These are phyloP conservation scores for Elysia crispata DNA, from an alignment of 2,888 invertebrate species.

Conservation along the genomic window DNA sequence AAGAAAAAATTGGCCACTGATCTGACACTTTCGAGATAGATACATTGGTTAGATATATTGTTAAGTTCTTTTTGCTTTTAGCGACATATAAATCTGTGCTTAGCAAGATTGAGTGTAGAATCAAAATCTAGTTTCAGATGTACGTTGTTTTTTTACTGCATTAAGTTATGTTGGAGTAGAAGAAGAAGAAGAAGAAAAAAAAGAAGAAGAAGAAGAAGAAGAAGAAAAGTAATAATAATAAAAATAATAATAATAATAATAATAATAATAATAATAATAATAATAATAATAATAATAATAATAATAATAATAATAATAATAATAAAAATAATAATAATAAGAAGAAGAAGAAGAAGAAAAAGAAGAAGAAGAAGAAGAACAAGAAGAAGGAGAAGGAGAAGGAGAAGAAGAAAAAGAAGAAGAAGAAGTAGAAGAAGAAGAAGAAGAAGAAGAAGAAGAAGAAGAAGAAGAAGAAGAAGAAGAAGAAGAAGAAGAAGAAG, in stretches of 20 bases:
- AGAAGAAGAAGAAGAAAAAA: neutral
- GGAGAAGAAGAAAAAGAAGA: neutral
- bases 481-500: neutral
- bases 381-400: neutral
- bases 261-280: neutral
- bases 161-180: too few relatives aligned
- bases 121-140: too few relatives aligned
- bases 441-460: neutral
- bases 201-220: neutral
- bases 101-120: too few relatives aligned
- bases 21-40: too few relatives aligned
- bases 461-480: neutral
- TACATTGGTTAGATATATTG: too few relatives aligned
- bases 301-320: neutral
- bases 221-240: neutral
- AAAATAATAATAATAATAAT: neutral
- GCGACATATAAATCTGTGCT: too few relatives aligned
- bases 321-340: neutral
- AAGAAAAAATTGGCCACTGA: too few relatives aligned
- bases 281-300: slow-evolving; percentile 1
- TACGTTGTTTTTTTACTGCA: too few relatives aligned
- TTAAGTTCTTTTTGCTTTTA: too few relatives aligned
- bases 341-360: slow-evolving; percentile 1
- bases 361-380: neutral
- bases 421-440: neutral